phyloP scores from a whole-genome alignment of 1,140 invertebrate species.

The Drosophila parabipectinata region DNA sequence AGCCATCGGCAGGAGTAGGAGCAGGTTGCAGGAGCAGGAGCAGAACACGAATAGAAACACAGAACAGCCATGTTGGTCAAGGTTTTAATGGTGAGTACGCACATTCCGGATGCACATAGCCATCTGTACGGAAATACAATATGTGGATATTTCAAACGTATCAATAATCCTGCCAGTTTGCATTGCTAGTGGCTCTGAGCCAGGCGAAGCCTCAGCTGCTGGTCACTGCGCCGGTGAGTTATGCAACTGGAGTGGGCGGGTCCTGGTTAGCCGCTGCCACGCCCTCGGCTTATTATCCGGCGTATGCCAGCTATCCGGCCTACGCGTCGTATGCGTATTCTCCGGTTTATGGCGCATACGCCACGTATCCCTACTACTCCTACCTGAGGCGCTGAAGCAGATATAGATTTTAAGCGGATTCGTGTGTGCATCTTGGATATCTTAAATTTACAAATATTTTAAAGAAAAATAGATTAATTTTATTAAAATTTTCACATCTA shows the following conservation, averaged over 20 bases:
- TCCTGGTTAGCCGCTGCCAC: conserved; percentile 38
- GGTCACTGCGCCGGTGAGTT: conserved; percentile 58
- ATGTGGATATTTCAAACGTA: conserved; percentile 35
- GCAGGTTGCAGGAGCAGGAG: background rate
- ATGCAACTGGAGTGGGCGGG: conserved; percentile 51
- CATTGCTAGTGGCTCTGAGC: conserved; percentile 47
- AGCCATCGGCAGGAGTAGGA: conserved; percentile 17
- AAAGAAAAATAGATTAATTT: background rate
- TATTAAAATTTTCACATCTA: too few species aligned
- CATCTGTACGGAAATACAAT: background rate
- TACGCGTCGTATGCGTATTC: conserved; percentile 72
- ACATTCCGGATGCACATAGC: conserved; percentile 1
- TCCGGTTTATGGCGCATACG: conserved; percentile 66
- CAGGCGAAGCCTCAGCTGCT: conserved; percentile 64
- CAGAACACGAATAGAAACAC: conserved; percentile 3
- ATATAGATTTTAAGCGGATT: background rate
- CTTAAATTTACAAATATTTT: background rate
- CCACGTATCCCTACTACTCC: conserved; percentile 71
- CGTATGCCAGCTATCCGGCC: conserved; percentile 67
- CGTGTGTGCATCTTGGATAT: background rate
- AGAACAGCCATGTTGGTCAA: conserved; percentile 59
- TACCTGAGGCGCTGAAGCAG: conserved; percentile 65
- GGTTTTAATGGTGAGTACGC: conserved; percentile 63
- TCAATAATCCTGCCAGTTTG: conserved; percentile 49
- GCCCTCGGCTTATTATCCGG: conserved; percentile 37